Evolutionary conservation across 2,113 vertebrate genomes (phyloP).

Genomic region (Misgurnus anguillicaudatus): DNA sequence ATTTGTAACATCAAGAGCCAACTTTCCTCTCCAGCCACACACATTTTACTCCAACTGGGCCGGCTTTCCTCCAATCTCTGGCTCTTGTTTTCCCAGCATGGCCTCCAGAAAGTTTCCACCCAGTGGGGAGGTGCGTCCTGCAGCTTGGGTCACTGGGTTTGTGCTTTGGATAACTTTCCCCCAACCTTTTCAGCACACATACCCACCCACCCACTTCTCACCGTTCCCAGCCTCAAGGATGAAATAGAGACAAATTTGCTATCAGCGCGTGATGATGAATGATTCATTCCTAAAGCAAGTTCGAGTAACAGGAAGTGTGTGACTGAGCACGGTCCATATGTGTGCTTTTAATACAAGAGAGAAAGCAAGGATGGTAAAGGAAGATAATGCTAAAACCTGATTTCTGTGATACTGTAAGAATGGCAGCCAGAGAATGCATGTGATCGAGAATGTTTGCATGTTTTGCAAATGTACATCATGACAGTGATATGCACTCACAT

Average conservation of each 20-base stretch:
- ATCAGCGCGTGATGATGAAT: constrained; percentile 16
- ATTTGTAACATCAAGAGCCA: background rate
- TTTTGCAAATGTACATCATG: background rate
- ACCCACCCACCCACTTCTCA: background rate
- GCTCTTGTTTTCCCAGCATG: constrained; percentile 17
- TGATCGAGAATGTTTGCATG: background rate
- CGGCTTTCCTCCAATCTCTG: background rate
- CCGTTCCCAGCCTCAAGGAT: background rate
- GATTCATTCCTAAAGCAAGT: background rate
- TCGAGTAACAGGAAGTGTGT: constrained; percentile 10
- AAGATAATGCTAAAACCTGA: constrained; percentile 55
- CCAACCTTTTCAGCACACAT: background rate
- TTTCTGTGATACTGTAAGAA: constrained; percentile 67
- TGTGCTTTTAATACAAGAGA: constrained; percentile 9
- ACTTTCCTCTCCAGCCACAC: constrained; percentile 4
- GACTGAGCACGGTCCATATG: background rate
- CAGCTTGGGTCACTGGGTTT: constrained; percentile 35
- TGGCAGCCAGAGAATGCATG: constrained; percentile 63
- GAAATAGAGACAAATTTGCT: constrained; percentile 14
- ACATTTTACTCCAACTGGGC: background rate
- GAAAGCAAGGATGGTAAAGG: constrained; percentile 53
- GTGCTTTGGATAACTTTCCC: background rate
- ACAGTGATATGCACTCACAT: background rate
- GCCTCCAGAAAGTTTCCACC: constrained; percentile 45
- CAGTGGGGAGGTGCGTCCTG: constrained; percentile 30